These are phyloP conservation scores for Cephalopterus ornatus DNA, from an alignment of 2,113 vertebrate species.

Conservation along the genomic window DNA sequence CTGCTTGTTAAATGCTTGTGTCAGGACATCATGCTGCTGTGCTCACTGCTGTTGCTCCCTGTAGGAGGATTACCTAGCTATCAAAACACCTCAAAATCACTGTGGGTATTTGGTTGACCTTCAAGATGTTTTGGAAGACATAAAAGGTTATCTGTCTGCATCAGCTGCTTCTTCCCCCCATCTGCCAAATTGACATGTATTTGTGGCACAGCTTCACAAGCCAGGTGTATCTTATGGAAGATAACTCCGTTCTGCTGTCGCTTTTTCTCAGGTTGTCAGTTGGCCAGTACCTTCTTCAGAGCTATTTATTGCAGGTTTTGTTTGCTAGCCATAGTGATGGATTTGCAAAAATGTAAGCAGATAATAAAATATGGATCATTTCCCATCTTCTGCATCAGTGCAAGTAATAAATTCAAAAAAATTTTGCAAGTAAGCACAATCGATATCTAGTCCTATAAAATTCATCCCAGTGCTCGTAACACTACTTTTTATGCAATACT, in stretches of 20 bases:
- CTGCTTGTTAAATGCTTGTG: background rate
- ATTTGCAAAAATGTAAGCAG: background rate
- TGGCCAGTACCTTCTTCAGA: background rate
- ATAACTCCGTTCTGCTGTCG: background rate
- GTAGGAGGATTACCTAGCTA: background rate
- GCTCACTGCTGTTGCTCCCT: background rate
- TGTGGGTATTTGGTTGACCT: background rate
- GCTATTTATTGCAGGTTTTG: background rate
- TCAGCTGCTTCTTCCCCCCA: background rate
- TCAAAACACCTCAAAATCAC: background rate
- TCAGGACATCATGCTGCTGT: background rate
- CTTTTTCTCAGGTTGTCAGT: background rate
- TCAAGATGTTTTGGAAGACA: background rate
- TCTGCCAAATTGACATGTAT: background rate
- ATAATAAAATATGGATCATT: background rate
- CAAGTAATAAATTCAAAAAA: background rate
- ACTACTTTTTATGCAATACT: background rate
- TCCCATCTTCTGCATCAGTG: background rate
- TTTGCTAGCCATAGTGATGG: background rate
- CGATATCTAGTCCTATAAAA: background rate
- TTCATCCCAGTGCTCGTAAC: background rate
- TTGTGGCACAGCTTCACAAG: background rate
- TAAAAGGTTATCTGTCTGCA: background rate
- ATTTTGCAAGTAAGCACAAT: background rate
- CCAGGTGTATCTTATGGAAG: background rate